phyloP scores from a whole-genome alignment of 2,113 vertebrate species.

The Dasyurus viverrinus region DNA sequence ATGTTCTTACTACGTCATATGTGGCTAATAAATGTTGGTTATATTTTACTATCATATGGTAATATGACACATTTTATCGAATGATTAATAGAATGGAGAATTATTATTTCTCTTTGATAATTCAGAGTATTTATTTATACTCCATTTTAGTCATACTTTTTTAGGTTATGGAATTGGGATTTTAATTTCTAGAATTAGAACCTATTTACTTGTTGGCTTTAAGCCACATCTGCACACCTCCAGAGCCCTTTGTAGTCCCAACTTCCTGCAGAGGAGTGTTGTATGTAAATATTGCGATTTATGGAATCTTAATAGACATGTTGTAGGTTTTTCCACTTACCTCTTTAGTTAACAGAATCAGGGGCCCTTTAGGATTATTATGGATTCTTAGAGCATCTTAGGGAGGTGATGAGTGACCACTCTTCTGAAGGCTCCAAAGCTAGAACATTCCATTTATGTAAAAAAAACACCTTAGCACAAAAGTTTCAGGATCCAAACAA shows the following conservation, averaged over 20 bases:
- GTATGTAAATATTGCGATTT: conserved; percentile 31
- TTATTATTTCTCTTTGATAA: conserved; percentile 4
- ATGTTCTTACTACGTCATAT: background rate
- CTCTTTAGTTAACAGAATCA: conserved; percentile 41
- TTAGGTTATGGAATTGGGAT: background rate
- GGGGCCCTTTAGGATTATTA: background rate
- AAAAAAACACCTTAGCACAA: conserved; percentile 48
- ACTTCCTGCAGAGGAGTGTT: background rate
- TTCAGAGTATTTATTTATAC: conserved; percentile 33
- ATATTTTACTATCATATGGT: background rate
- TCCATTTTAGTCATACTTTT: background rate
- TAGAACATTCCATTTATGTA: conserved; percentile 23
- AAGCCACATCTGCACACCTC: conserved; percentile 43
- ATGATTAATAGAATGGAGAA: conserved; percentile 39
- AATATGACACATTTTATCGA: conserved; percentile 52
- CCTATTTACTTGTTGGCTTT: conserved; percentile 39
- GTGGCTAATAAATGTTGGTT: background rate
- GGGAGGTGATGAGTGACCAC: conserved; percentile 35
- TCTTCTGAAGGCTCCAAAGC: conserved; percentile 12
- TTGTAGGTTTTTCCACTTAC: conserved; percentile 38
- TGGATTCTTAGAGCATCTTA: background rate
- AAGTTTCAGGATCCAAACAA: conserved; percentile 33
- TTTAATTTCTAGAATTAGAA: conserved; percentile 35
- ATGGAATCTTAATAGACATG: conserved; percentile 24
- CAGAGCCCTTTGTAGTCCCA: conserved; percentile 31